A percentile compares a stretch with the other conserved stretches of the same genome.
phyloP scores from a whole-genome alignment of 2,797 vertebrate species.

The Pseudochromis fuscus region DNA sequence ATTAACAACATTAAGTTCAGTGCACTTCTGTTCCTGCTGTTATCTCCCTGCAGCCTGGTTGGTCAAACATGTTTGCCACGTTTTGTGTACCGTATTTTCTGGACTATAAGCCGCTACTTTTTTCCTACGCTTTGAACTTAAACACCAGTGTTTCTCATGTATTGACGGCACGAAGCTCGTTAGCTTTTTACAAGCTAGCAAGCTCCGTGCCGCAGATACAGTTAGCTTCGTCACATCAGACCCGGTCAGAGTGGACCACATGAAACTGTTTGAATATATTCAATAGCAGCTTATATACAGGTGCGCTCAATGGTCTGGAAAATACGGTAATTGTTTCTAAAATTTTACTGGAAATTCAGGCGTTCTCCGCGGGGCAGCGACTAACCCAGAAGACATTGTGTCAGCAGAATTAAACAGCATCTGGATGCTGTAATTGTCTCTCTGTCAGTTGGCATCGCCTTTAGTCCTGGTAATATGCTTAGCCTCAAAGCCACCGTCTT shows the following conservation, averaged over 20 bases:
- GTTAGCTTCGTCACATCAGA: no score
- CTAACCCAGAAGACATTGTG: conserved; percentile 38
- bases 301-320: no score
- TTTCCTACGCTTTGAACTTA: no score
- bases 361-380: conserved; percentile 19
- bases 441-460: conserved; percentile 44
- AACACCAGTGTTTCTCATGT: no score
- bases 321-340: conserved; percentile 46
- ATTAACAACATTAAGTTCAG: conserved; percentile 20
- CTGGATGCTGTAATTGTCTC: conserved; percentile 65
- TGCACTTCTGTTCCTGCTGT: conserved; percentile 9
- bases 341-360: conserved; percentile 32
- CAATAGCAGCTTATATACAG: no score
- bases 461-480: conserved; percentile 63
- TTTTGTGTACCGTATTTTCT: no score
- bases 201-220: no score
- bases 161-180: no score
- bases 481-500: conserved; percentile 56
- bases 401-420: conserved; percentile 63
- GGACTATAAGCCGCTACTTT: no score
- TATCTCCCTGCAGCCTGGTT: not conserved
- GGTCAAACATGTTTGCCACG: not conserved
- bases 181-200: no score
- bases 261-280: no score
- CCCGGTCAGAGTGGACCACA: no score